Base-by-base conservation (phyloP, 2,113 vertebrate species). In the Gavia stellata region DNA sequence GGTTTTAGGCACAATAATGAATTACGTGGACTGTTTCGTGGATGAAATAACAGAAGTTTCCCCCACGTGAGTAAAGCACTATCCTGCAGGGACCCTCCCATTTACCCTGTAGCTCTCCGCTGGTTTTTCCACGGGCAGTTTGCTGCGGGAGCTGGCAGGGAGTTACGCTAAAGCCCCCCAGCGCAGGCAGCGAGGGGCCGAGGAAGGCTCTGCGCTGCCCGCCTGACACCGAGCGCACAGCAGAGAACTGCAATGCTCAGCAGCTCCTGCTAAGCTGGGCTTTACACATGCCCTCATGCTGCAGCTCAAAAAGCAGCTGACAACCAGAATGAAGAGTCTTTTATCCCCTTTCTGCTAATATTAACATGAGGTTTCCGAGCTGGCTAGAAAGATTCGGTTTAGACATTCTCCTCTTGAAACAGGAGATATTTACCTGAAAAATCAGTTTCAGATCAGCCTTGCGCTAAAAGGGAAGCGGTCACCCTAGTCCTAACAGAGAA, bases 51-150 rank as follows among this genome's bases (percentile, higher is more conserved):
- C 45, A 34, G 31, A 9, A 49, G 16, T 16, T 9, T 18, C 44
- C 33, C 15, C 7, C 7, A 0, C 0, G 55, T 0, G 29, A 53
- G 31, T 0, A 23, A 33, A 70, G 8, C 23, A 8, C 8, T 0
- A 0, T 0, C 44, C 63, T 1, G 16, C 29, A 2, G 42, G 42
- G 61, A 29, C 49, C 7, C 58, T 23, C 14, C 8, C 3, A 0
- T 7, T 0, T 2, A 25, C 23, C 42, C 74, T 1, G 7, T 0
- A 6, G 68, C 4, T 72, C 42, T 33, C 40, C 1, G 4, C 31
- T 0, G 45, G 20, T 15, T 17, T 18, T 49, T 36, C 47, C 68
- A 11, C 0, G 1, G 16, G 21, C 4, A 14, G 66, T 36, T 42
- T 36, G 45, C 38, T 2, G 25, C 2, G 7, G 42, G 25, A 53